Base-by-base conservation (phyloP, 2,888 invertebrate genomes). In the Drosophila parthenogenetica region DNA sequence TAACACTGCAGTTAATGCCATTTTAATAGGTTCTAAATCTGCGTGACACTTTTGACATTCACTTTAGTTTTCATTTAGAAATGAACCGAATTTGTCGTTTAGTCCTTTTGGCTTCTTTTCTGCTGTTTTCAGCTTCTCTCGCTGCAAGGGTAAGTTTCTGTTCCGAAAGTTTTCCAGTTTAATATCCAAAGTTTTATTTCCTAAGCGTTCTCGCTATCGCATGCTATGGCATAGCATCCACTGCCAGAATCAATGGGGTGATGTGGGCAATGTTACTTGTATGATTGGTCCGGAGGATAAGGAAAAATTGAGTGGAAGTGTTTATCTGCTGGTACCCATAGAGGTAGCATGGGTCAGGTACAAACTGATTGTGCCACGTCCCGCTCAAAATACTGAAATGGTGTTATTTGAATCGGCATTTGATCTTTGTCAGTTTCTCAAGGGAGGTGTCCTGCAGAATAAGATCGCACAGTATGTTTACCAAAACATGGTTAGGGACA, bases 111-210 rank as follows among this genome's bases (percentile, higher is more conserved):
- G 19, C 11, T 11, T 14, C n/a, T 11, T 51, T 8, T 19, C 40
- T 73, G 1, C 32, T 68, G 13, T 45, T 43, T 2, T 14, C 37
- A n/a, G 11, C n/a, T 11, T 14, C n/a, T 8, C 22, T 13, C 17
- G 51, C n/a, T n/a, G 63, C 40, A 0, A 54, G 59, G 8, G 68
- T 69, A 51, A 68, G 73, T 73, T 1, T 22, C n/a, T 37, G n/a
- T 16, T 3, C 1, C 8, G 32, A 19, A 19, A 42, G n/a, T 14
- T 3, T 29, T 40, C 13, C 14, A 13, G n/a, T 19, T 14, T 3
- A 14, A 22, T 25, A 2, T 46, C 7, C 17, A 10, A 35, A 29
- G 10, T 8, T 29, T 14, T 10, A 10, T 1, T 37, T 3, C 2
- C 19, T 45, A 11, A 74, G 73, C 49, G 64, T 7, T 7, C 32